Evolutionary conservation across 2,797 vertebrate species (phyloP).

Genomic region (Thamnophis elegans): DNA sequence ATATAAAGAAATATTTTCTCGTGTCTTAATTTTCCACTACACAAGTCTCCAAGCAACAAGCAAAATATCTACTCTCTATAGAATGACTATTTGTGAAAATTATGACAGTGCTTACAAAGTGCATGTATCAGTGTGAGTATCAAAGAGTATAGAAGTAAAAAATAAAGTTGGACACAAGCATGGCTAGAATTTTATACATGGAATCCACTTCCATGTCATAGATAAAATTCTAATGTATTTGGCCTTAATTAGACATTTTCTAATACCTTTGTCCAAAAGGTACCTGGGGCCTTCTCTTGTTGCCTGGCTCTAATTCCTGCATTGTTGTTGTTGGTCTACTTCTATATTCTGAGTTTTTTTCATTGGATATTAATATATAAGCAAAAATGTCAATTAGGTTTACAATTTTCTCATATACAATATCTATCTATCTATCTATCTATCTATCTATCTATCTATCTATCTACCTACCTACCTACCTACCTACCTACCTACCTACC

Average conservation of each 20-base stretch:
- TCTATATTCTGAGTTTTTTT: neutral
- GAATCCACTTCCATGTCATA: neutral
- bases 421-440: too few relatives aligned
- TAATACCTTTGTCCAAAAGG: neutral
- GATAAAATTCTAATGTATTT: neutral
- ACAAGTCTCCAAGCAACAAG: neutral
- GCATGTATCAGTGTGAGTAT: neutral
- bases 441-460: too few relatives aligned
- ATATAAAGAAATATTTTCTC: neutral
- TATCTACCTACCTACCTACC: too few relatives aligned
- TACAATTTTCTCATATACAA: neutral
- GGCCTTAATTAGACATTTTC: neutral
- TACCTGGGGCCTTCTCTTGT: neutral
- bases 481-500: too few relatives aligned
- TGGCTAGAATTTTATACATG: neutral
- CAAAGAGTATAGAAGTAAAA: neutral
- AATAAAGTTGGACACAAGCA: neutral
- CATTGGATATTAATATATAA: neutral
- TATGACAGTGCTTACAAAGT: neutral
- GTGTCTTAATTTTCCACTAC: neutral
- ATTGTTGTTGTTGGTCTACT: neutral
- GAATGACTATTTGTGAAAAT: neutral
- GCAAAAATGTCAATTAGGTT: neutral
- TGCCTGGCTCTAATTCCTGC: neutral
- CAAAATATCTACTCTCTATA: neutral